Conservation (phyloP, 1,140 invertebrate species). For the Brachionus koreanus region DNA sequence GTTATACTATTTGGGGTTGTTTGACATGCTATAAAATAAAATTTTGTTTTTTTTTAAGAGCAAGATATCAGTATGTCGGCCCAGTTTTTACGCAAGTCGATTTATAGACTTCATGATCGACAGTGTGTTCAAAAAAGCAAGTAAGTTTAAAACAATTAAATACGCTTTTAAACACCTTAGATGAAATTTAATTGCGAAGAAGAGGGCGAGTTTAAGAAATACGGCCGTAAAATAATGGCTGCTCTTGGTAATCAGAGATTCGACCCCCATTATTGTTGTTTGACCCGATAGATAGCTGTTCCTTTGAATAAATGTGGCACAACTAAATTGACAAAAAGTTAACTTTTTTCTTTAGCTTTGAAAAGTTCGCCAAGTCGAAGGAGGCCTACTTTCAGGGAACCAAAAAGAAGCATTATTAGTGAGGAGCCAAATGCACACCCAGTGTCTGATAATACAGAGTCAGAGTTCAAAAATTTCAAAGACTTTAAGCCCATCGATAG, state of each 20-base stretch:
- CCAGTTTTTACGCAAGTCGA: conserved; percentile 31
- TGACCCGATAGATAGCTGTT: background rate
- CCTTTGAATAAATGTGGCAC: background rate
- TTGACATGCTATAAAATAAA: too few species aligned
- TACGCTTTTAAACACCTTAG: background rate
- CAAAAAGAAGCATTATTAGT: conserved; percentile 3
- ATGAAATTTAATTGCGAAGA: background rate
- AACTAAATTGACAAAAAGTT: background rate
- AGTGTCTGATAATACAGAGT: background rate
- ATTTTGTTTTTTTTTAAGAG: conserved; percentile 25
- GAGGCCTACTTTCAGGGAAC: background rate
- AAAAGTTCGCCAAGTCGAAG: conserved; percentile 30
- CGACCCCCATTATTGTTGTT: background rate
- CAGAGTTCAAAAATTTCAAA: conserved; percentile 34
- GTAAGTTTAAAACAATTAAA: conserved; percentile 14
- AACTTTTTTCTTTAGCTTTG: conserved; percentile 24
- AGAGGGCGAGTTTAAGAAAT: conserved; percentile 44
- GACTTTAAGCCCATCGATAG: conserved; percentile 39
- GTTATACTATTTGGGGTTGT: too few species aligned
- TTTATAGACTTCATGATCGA: conserved; percentile 24
- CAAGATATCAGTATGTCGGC: conserved; percentile 36
- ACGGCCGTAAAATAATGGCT: conserved; percentile 44
- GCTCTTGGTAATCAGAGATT: conserved; percentile 37
- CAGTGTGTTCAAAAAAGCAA: conserved; percentile 42
- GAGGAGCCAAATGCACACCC: background rate